Conservation (phyloP, 2,888 invertebrate genomes). For the Cryptocheilus praepositus region DNA sequence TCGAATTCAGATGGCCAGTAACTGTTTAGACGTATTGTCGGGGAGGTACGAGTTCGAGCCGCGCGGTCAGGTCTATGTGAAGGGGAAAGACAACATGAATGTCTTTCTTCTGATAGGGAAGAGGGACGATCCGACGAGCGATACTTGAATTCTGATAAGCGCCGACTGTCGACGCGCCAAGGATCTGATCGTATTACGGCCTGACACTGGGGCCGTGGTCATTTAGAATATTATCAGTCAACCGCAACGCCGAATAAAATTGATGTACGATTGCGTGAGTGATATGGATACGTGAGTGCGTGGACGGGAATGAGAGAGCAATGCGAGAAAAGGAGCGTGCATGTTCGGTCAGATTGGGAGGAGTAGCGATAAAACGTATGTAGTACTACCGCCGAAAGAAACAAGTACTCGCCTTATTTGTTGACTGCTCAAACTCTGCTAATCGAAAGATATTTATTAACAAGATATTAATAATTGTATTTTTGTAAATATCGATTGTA, state of each 20-base stretch:
- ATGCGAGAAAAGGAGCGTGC: neutral
- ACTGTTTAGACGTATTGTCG: constrained; percentile 83
- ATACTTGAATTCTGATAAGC: constrained; percentile 14
- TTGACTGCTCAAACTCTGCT: constrained; percentile 57
- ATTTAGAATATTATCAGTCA: constrained; percentile 8
- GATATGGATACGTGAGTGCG: neutral
- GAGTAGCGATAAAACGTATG: constrained; percentile 2
- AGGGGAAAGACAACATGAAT: constrained; percentile 97
- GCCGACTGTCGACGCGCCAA: constrained; percentile 9
- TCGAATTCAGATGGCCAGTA: constrained; percentile 88
- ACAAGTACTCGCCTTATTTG: constrained; percentile 56
- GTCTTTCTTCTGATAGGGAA: constrained; percentile 85
- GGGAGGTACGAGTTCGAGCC: constrained; percentile 90
- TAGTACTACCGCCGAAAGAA: constrained; percentile 24
- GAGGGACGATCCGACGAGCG: constrained; percentile 58
- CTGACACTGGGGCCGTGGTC: constrained; percentile 16
- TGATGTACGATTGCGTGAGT: neutral
- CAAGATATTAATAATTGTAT: constrained; percentile 58
- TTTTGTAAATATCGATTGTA: constrained; percentile 61
- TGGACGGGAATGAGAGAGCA: constrained; percentile 6
- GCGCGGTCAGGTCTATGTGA: constrained; percentile 96
- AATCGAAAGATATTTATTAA: constrained; percentile 59
- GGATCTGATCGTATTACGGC: constrained; percentile 23
- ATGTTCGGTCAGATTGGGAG: constrained; percentile 4
- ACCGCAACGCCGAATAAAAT: constrained; percentile 11